phyloP scores from a whole-genome alignment of 1,140 invertebrate species.

The Sweltsa coloradensis region DNA sequence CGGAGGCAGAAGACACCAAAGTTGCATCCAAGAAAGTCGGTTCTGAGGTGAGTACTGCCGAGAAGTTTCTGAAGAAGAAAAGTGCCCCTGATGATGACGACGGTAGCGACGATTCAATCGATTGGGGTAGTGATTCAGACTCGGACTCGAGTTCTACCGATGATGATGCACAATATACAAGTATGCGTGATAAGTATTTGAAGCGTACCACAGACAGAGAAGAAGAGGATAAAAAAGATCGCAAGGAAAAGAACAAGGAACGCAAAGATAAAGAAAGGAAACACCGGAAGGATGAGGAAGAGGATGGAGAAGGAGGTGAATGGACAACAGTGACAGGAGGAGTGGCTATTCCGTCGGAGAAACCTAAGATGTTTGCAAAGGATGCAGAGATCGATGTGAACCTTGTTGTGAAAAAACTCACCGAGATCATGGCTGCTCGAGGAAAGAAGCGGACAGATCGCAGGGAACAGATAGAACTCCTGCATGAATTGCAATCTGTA shows the following conservation, averaged over 20 bases:
- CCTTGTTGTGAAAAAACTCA: constrained; percentile 85
- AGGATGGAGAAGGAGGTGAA: constrained; percentile 70
- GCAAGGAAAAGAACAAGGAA: constrained; percentile 42
- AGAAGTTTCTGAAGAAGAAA: constrained; percentile 23
- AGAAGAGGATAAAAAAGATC: constrained; percentile 55
- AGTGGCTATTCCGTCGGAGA: constrained; percentile 67
- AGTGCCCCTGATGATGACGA: constrained; percentile 57
- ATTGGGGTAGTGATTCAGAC: constrained; percentile 77
- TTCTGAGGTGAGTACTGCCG: constrained; percentile 30
- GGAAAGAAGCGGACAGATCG: constrained; percentile 91
- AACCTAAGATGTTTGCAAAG: constrained; percentile 95
- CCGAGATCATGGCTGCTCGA: constrained; percentile 87
- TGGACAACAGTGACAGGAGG: constrained; percentile 84
- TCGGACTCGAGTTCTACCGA: constrained; percentile 61
- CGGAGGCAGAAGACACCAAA: constrained; percentile 37
- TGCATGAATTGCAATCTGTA: constrained; percentile 81
- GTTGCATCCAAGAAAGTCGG: constrained; percentile 35
- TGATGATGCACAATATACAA: constrained; percentile 62
- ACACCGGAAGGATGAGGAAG: constrained; percentile 43
- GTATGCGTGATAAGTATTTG: constrained; percentile 67
- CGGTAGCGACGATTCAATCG: constrained; percentile 65
- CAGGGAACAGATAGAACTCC: constrained; percentile 79
- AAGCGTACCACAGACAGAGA: constrained; percentile 61
- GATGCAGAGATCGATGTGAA: constrained; percentile 91
- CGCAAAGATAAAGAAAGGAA: constrained; percentile 42